Base-by-base conservation (phyloP, 2,797 vertebrate species). In the Syngnathus acus region DNA sequence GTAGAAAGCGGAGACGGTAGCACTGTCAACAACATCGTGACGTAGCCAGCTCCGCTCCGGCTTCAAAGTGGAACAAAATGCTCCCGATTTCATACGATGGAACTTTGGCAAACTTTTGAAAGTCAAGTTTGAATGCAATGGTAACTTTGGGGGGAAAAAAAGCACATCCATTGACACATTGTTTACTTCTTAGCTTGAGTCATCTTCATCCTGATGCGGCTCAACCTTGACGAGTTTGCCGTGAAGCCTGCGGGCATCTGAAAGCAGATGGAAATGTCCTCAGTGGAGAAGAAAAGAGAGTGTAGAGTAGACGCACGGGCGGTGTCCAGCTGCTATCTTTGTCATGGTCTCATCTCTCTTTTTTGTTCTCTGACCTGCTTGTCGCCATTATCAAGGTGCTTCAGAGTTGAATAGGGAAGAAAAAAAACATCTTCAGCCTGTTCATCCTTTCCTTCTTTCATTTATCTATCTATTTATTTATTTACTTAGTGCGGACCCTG, bases 261-360 rank as follows among this genome's bases (percentile, higher is more conserved):
- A 39, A 39, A n/a, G 38, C 54, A 57, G 54, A 57, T 57, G 54
- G 54, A 57, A 57, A 57, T 57, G 54, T 57, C 54, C 26, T 57
- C 54, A 57, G 26, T 37, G 13, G 23, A 5, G 61, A 75, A 62
- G 73, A 43, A 63, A 32, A 32, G 26, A 32, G 26, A 32, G 26
- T 3, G 26, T 2, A 70, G 45, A 66, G 26, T 2, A 70, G 45
- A 66, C 57, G 65, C 55, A 64, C 32, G 26, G 3, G 26, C 26
- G 26, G 26, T 3, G 26, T 32, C 26, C 79, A 77, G 79, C 79
- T 85, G 79, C 73, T 78, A 0, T 68, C 70, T 81, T 80, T 75
- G 76, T 78, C 68, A 59, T 68, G 38, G 47, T 76, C 66, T 67
- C 50, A 16, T 66, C 43, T 60, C 50, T 76, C 61, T 74, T 32